Base-by-base conservation (phyloP, 2,113 vertebrate species). In the Synodontis membranacea region DNA sequence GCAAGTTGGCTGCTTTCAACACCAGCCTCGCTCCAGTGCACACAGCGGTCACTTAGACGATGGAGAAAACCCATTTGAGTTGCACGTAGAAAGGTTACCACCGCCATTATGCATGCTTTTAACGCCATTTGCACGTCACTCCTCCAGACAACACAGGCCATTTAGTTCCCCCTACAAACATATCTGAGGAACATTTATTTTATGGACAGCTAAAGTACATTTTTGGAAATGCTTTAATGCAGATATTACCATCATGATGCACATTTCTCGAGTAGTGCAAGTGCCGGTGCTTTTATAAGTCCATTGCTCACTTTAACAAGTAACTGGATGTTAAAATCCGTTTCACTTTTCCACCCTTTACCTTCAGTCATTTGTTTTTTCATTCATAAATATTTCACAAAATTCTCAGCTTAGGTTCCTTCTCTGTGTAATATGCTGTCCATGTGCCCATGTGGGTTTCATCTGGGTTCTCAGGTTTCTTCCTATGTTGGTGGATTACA, bases 1-100 rank as follows among this genome's bases (percentile, higher is more conserved):
- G 75, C 50, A 84, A 39, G 34, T 28, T 74, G 82, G 44, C 68
- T 68, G 62, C 68, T 84, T 84, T 74, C 15, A 42, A 50, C 50
- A 56, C 23, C 14, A 42, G 83, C 37, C 70, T 23, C 14, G 56
- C 72, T 62, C 37, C 72, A 76, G 25, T 62, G 72, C 17, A 50
- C 84, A 85, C n/a, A 23, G 56, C 10, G 31, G 37, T 62, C n/a
- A 60, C 83, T 75, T 84, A 74, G 80, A n/a, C 12, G 56, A 68
- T 64, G 17, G 39, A 66, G 44, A 48, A 46, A 64, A 46, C 58
- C 60, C 39, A 66, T 82, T 82, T 82, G 15, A 23, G 21, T 66
- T 68, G 60, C 42, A 83, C 31, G 58, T 64, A 66, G 48, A 82
- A 82, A 28, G 58, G 78, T 54, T 52, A 66, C n/a, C 62, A 68